Percentiles rank a stretch among this genome's conserved stretches.
Evolutionary conservation across 2,888 invertebrate genomes (phyloP).

Genomic region (Dorcus hopei): DNA sequence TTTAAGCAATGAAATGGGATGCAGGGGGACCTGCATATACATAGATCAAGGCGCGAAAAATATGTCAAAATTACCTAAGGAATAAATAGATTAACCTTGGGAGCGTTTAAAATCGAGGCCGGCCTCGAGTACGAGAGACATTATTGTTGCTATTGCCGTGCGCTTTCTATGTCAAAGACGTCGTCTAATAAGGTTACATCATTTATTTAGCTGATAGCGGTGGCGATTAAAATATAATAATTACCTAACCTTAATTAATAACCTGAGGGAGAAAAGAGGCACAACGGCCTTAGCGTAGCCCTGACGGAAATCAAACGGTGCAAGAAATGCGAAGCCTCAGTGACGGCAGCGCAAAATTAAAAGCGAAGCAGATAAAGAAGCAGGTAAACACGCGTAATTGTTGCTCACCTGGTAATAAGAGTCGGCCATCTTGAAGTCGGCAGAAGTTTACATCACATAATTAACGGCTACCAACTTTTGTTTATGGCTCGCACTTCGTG

Average conservation of each 20-base stretch:
- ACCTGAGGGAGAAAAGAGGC: not conserved
- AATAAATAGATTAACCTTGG: conserved; percentile 14
- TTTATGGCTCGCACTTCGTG: conserved; percentile 1
- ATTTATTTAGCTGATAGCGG: not conserved
- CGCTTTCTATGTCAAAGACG: too few species aligned
- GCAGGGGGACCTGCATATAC: not conserved
- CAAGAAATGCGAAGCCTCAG: not conserved
- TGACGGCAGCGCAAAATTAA: not conserved
- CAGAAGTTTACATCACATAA: conserved; percentile 38
- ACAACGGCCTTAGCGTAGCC: not conserved
- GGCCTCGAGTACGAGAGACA: too few species aligned
- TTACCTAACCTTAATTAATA: not conserved
- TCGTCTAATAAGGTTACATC: too few species aligned
- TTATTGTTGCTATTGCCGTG: not conserved
- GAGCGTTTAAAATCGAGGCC: too few species aligned
- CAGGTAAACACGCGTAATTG: conserved; percentile 17
- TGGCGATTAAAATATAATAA: not conserved
- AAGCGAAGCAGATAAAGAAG: conserved; percentile 6
- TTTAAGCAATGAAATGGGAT: not conserved
- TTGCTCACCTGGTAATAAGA: conserved; percentile 63
- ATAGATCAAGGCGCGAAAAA: not conserved
- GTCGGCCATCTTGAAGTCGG: conserved; percentile 59
- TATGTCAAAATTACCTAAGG: not conserved
- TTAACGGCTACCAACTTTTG: conserved; percentile 7
- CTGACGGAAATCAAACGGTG: not conserved